phyloP scores from a whole-genome alignment of 2,888 invertebrate genomes.

The Lithosia quadra region DNA sequence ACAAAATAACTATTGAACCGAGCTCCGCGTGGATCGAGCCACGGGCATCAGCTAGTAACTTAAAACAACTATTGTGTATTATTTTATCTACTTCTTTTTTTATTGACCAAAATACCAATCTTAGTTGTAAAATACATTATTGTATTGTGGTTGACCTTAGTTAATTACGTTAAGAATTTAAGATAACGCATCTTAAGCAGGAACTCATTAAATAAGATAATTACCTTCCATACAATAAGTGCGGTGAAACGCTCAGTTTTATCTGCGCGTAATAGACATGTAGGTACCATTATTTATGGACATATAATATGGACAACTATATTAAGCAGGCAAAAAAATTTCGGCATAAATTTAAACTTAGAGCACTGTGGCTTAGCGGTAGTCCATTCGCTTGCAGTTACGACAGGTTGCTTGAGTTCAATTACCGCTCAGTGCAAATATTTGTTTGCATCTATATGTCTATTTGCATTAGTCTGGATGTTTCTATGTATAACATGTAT shows the following conservation, averaged over 20 bases:
- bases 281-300: not conserved
- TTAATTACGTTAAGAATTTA: slow-evolving; percentile 33
- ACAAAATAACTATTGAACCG: no score
- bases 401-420: no score
- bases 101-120: slow-evolving; percentile 1
- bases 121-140: not conserved
- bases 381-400: no score
- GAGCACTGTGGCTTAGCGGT: no score
- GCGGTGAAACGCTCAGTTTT: slow-evolving; percentile 30
- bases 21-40: no score
- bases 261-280: slow-evolving; percentile 15
- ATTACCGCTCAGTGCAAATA: no score
- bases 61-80: no score
- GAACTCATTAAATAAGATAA: slow-evolving; percentile 39
- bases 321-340: slow-evolving; percentile 18
- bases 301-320: no score
- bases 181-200: slow-evolving; percentile 30
- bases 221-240: slow-evolving; percentile 28
- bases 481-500: no score
- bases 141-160: slow-evolving; percentile 23
- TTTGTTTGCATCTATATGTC: no score
- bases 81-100: not conserved
- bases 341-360: not conserved
- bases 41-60: no score
- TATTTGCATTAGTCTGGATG: no score